Evolutionary conservation across 2,113 vertebrate genomes (phyloP).

Genomic region (Geococcyx californianus): DNA sequence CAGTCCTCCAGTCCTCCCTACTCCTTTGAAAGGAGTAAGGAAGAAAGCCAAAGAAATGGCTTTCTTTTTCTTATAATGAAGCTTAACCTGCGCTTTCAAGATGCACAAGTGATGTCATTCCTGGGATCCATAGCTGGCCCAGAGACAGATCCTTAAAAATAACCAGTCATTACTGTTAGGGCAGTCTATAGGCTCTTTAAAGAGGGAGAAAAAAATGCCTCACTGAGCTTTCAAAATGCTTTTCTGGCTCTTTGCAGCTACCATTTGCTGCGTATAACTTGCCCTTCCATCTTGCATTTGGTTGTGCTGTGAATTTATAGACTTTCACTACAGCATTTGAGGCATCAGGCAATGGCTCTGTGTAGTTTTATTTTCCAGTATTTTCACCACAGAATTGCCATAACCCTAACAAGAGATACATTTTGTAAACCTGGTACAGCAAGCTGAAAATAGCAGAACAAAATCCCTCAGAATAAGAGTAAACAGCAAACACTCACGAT

Average conservation of each 20-base stretch:
- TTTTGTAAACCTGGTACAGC: rapidly evolving
- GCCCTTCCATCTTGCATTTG: not conserved
- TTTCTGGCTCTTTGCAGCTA: not conserved
- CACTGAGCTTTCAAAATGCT: not conserved
- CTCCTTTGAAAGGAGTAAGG: too few relatives aligned
- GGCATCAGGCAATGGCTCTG: rapidly evolving
- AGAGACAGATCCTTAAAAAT: not conserved
- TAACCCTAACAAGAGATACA: not conserved
- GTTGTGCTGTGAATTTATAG: not conserved
- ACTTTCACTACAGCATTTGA: rapidly evolving
- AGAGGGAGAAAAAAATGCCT: not conserved
- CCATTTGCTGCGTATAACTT: not conserved
- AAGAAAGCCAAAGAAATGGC: too few relatives aligned
- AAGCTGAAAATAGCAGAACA: not conserved
- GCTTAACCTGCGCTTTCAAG: not conserved
- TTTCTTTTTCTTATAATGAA: not conserved
- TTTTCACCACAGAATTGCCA: not conserved
- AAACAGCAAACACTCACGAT: not conserved
- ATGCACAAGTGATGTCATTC: not conserved
- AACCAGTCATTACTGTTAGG: not conserved
- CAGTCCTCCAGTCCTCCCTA: not conserved
- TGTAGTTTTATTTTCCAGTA: not conserved
- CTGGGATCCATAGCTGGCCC: not conserved
- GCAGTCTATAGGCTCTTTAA: not conserved
- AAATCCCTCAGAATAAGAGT: not conserved